Conservation (phyloP, 2,113 vertebrate species). For the Sapajus apella region DNA sequence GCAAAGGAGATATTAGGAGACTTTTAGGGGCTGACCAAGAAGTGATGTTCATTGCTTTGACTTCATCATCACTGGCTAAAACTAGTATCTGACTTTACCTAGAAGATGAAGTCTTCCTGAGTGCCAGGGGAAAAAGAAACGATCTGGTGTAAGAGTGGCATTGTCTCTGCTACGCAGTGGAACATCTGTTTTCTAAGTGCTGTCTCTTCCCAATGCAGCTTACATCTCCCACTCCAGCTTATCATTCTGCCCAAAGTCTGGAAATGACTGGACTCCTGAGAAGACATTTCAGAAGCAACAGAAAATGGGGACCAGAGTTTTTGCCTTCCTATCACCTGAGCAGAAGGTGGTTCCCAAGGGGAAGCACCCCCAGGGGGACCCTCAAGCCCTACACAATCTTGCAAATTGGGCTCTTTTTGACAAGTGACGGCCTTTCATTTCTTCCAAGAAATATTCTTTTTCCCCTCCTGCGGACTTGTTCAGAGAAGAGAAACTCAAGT, state of each 20-base stretch:
- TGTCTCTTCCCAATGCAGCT: background rate
- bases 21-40: background rate
- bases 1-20: background rate
- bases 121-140: background rate
- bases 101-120: background rate
- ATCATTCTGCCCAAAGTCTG: background rate
- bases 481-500: constrained; percentile 65
- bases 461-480: constrained; percentile 64
- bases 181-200: background rate
- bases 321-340: background rate
- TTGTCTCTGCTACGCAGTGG: background rate
- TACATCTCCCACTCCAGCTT: too few species aligned
- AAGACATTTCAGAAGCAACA: background rate
- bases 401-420: constrained; percentile 36
- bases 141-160: background rate
- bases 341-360: background rate
- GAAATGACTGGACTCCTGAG: background rate
- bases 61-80: background rate
- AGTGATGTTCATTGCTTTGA: background rate
- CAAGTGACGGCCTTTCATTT: constrained; percentile 59
- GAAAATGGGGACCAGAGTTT: background rate
- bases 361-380: background rate
- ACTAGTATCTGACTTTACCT: background rate
- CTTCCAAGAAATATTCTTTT: constrained; percentile 59
- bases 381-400: constrained; percentile 1